These are phyloP conservation scores for Platygyra sinensis DNA, from an alignment of 64 coral and sea anemone species.

Conservation along the genomic window DNA sequence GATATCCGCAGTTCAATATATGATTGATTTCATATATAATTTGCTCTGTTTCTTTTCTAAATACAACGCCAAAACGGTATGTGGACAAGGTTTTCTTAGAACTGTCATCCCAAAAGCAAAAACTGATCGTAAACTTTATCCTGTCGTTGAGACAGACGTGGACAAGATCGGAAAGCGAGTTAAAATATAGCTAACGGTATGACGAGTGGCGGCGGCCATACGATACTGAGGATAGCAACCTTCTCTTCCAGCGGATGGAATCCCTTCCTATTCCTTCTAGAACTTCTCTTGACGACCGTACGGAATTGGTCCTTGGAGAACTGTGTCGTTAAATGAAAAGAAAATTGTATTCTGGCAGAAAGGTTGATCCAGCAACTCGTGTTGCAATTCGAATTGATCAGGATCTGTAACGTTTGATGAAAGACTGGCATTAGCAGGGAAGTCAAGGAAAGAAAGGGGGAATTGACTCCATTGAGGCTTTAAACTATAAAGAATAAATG, in stretches of 20 bases:
- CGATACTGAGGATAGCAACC: background rate
- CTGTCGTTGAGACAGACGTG: no score
- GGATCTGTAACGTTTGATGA: slow-evolving; percentile 24
- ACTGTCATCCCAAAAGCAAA: no score
- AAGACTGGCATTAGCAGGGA: background rate
- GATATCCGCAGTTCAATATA: no score
- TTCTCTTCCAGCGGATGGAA: background rate
- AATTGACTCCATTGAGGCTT: background rate
- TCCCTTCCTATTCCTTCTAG: background rate
- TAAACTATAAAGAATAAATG: no score
- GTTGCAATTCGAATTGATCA: slow-evolving; percentile 5
- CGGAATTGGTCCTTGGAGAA: background rate
- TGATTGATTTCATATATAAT: no score
- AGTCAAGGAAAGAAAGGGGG: background rate
- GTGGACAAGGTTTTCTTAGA: no score
- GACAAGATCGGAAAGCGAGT: background rate
- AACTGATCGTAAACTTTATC: no score
- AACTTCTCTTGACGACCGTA: background rate
- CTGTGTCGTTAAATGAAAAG: slow-evolving; percentile 28
- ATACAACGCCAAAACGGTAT: no score
- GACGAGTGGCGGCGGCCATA: no score
- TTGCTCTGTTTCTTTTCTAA: no score
- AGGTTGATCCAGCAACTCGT: slow-evolving; percentile 22
- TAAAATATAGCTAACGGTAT: background rate
- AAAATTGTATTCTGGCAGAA: slow-evolving; percentile 41